Percentiles rank a stretch among this genome's conserved stretches.
Evolutionary conservation across 2,888 invertebrate species (phyloP).

Genomic region (Mylabris sibirica): DNA sequence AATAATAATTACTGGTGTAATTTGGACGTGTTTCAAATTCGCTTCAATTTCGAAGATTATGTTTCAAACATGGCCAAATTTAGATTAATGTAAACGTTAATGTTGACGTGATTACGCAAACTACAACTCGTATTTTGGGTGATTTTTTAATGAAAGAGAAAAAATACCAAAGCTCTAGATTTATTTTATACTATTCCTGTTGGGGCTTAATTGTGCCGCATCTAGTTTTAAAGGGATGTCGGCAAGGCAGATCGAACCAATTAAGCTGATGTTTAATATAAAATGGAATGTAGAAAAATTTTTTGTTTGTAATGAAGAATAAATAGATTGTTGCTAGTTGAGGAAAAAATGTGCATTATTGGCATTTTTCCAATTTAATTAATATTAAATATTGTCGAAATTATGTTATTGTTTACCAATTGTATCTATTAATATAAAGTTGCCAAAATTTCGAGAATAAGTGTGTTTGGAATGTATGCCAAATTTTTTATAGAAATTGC

Average conservation of each 20-base stretch:
- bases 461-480: background rate
- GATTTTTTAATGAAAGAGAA: background rate
- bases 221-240: background rate
- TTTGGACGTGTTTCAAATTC: conserved; percentile 8
- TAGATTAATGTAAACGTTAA: conserved; percentile 19
- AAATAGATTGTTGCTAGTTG: background rate
- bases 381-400: background rate
- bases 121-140: background rate
- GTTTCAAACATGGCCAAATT: conserved; percentile 31
- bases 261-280: background rate
- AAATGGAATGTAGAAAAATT: background rate
- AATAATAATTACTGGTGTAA: background rate
- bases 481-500: background rate
- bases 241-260: conserved; percentile 17
- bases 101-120: conserved; percentile 12
- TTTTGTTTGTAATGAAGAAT: background rate
- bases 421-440: background rate
- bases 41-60: conserved; percentile 22
- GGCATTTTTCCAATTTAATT: background rate
- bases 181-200: background rate
- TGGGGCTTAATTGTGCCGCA: conserved; percentile 13
- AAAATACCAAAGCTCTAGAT: conserved; percentile 7
- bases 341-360: background rate
- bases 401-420: background rate
- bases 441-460: background rate